phyloP scores from a whole-genome alignment of 2,797 vertebrate species.

The Poeciliopsis infans region DNA sequence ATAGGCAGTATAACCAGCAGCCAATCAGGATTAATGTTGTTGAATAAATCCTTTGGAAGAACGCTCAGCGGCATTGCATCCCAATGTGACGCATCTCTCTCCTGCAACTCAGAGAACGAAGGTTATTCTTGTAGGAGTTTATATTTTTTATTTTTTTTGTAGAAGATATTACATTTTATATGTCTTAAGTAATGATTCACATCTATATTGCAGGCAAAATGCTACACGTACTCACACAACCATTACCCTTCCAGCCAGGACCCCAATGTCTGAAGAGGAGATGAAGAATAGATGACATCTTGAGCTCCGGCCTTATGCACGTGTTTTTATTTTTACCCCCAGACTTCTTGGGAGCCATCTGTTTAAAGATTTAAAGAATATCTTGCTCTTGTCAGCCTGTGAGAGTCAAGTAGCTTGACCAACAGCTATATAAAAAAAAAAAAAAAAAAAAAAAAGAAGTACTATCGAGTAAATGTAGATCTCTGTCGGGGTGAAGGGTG shows the following conservation, averaged over 20 bases:
- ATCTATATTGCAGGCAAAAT: slow-evolving; percentile 37
- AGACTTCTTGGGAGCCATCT: slow-evolving; percentile 70
- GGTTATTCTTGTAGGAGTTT: background rate
- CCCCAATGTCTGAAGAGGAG: slow-evolving; percentile 62
- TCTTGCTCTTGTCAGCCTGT: slow-evolving; percentile 51
- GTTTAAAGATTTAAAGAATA: slow-evolving; percentile 78
- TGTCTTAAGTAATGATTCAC: slow-evolving; percentile 17
- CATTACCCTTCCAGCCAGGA: slow-evolving; percentile 60
- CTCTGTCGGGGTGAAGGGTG: slow-evolving; percentile 16
- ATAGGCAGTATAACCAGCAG: background rate
- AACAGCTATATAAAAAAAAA: slow-evolving; percentile 25
- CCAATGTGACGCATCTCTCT: background rate
- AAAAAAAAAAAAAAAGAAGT: background rate
- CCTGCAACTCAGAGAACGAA: background rate
- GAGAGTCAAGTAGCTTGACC: slow-evolving; percentile 54
- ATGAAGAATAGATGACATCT: slow-evolving; percentile 73
- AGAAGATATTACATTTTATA: slow-evolving; percentile 1
- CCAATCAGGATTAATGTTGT: background rate
- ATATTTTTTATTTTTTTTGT: background rate
- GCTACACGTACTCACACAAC: slow-evolving; percentile 62
- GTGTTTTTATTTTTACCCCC: slow-evolving; percentile 76
- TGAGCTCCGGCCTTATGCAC: slow-evolving; percentile 62
- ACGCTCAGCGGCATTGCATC: background rate
- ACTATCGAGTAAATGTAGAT: slow-evolving; percentile 64
- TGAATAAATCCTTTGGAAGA: background rate